Base-by-base conservation (phyloP, 2,888 invertebrate genomes). In the Atherix ibis region DNA sequence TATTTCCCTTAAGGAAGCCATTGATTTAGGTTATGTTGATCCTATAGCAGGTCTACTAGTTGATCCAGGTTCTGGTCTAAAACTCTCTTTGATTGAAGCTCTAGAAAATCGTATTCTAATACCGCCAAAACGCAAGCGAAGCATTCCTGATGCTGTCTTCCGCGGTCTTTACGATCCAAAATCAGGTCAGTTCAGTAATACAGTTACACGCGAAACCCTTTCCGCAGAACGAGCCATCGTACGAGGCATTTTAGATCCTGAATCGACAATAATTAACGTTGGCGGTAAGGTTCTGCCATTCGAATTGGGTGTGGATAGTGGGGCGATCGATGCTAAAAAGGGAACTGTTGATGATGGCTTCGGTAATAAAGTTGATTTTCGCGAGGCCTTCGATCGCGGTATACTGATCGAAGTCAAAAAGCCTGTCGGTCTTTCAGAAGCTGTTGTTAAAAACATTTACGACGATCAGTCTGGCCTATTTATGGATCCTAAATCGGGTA, bases 141-240 rank as follows among this genome's bases (percentile, higher is more conserved):
- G 83, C 39, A 65, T 89, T 18, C 82, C 84, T 1, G 87, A 88
- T 62, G 89, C 89, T 2, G 78, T 91, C n/a, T 81, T 81, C 49
- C 80, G 83, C 60, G 88, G 88, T n/a, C 73, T 83, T 42, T 89
- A 88, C 51, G 85, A 92, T 64, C 78, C 82, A 0, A 71, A 73
- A 47, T 76, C 80, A 22, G 88, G 89, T 30, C 75, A 80, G 50
- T 82, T 87, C 51, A 76, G 76, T 24, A 80, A 81, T 53, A 77
- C 83, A 3, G 70, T 74, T 48, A 79, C 76, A n/a, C 75, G 76
- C 46, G 81, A 82, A 55, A 76, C 79, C 53, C 60, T 88, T 40
- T 74, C 77, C 43, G 77, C 84, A 33, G 79, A 84, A 58, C 74
- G 79, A 47, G 89, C 91, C 35, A 79, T 89, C 50, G 75, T 76